Percentiles rank a stretch among this genome's conserved stretches.
These are phyloP conservation scores for Oscheius sp. DNA, from an alignment of 2,888 invertebrate species.

Conservation along the genomic window DNA sequence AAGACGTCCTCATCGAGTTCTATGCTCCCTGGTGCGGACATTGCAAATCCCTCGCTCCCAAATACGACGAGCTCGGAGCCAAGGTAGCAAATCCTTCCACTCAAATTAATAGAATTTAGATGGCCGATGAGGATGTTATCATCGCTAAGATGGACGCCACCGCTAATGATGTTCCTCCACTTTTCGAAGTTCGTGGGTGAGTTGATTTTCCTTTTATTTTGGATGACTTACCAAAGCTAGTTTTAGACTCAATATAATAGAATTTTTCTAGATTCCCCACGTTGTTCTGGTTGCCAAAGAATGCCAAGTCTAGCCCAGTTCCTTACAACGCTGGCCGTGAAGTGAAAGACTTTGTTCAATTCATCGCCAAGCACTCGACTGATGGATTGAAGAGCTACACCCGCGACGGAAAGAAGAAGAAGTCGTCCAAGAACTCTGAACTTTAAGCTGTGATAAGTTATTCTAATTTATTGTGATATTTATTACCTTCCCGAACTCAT, in stretches of 20 bases:
- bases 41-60: constrained; percentile 76
- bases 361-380: constrained; percentile 89
- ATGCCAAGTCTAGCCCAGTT: constrained; percentile 75
- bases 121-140: constrained; percentile 83
- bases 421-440: constrained; percentile 71
- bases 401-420: constrained; percentile 80
- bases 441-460: constrained; percentile 47
- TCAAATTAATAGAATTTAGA: constrained; percentile 72
- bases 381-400: constrained; percentile 86
- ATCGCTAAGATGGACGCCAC: constrained; percentile 99
- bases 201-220: constrained; percentile 33
- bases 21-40: constrained; percentile 85
- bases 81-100: constrained; percentile 68
- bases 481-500: constrained; percentile 16
- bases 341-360: constrained; percentile 90
- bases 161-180: constrained; percentile 92
- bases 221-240: not conserved
- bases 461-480: constrained; percentile 26
- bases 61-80: constrained; percentile 88
- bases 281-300: constrained; percentile 91
- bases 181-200: constrained; percentile 87
- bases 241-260: not conserved
- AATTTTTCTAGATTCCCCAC: constrained; percentile 84
- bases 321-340: constrained; percentile 85
- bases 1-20: constrained; percentile 95